Conservation (phyloP, 2,113 vertebrate genomes). For the Strix uralensis region DNA sequence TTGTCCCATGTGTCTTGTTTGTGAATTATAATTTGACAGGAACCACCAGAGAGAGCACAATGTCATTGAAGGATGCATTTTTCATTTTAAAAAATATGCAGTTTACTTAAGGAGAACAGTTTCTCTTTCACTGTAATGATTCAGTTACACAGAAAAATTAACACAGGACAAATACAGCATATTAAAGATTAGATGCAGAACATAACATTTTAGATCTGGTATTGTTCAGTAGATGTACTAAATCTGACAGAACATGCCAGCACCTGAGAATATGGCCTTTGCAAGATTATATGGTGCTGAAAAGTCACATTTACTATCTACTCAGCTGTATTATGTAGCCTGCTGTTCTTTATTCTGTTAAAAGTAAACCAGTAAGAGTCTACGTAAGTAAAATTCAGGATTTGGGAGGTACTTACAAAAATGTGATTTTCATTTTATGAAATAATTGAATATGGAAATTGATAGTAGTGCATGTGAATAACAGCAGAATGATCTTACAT, state of each 20-base stretch:
- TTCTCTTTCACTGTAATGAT: neutral
- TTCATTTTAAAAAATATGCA: neutral
- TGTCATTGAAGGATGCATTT: neutral
- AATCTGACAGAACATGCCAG: neutral
- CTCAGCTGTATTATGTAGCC: neutral
- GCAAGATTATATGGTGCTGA: neutral
- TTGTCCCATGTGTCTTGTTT: fast-evolving
- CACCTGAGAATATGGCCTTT: neutral
- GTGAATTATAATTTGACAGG: neutral
- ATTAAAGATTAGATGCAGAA: neutral
- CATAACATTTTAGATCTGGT: neutral
- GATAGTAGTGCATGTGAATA: neutral
- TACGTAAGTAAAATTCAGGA: neutral
- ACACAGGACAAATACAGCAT: neutral
- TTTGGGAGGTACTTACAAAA: neutral
- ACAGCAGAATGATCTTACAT: neutral
- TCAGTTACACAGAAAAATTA: neutral
- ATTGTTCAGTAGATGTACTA: neutral
- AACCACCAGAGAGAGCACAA: neutral
- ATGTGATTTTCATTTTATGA: neutral
- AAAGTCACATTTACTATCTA: neutral
- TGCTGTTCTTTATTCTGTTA: neutral
- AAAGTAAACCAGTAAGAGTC: neutral
- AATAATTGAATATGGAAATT: neutral
- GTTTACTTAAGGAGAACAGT: neutral